phyloP scores from a whole-genome alignment of 2,888 invertebrate genomes.

The Tipula lateralis region DNA sequence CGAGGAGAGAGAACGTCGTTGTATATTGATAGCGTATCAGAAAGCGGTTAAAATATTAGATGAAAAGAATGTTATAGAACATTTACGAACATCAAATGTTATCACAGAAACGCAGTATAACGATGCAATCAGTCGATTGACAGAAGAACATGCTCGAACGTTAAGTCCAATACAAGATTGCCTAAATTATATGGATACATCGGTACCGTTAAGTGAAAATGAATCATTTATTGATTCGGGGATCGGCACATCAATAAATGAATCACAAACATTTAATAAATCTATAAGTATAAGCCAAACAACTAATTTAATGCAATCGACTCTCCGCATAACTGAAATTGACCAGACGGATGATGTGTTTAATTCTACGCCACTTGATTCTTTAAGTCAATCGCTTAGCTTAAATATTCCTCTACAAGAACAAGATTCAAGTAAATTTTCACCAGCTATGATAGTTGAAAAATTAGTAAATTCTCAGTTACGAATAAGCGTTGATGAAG shows the following conservation, averaged over 20 bases:
- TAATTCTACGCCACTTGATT: neutral
- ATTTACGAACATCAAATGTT: constrained; percentile 2
- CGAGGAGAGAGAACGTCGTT: neutral
- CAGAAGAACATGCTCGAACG: neutral
- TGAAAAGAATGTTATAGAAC: neutral
- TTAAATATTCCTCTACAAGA: neutral
- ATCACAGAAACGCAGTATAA: neutral
- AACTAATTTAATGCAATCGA: neutral
- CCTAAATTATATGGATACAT: neutral
- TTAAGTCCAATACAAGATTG: neutral
- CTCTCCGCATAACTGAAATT: neutral
- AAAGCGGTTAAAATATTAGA: neutral
- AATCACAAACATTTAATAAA: neutral
- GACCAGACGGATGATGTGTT: neutral
- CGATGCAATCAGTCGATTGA: neutral
- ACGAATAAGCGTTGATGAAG: constrained; percentile 3
- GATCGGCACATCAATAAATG: neutral
- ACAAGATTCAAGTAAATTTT: neutral
- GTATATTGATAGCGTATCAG: constrained; percentile 12
- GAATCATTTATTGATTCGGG: neutral
- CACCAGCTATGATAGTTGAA: neutral
- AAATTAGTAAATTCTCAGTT: neutral
- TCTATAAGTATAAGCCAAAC: neutral
- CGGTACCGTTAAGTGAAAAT: neutral
- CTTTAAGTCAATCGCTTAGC: neutral